Evolutionary conservation across 2,113 vertebrate species (phyloP).

Genomic region (Phalacrocorax aristotelis): DNA sequence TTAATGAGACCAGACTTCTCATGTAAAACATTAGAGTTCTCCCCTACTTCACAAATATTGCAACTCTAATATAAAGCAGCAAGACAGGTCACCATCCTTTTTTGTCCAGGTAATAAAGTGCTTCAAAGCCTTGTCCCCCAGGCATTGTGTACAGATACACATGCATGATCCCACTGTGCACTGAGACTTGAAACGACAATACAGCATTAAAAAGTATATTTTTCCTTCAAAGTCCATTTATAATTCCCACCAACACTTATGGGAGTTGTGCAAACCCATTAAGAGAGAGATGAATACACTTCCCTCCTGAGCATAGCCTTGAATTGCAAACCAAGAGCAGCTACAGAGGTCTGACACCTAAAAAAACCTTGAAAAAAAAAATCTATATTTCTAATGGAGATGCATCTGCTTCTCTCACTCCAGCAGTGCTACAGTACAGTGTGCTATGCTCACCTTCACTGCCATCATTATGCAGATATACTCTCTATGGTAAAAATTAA

Average conservation of each 20-base stretch:
- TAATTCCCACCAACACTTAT: slow-evolving; percentile 25
- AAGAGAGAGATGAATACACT: slow-evolving; percentile 28
- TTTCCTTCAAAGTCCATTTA: slow-evolving; percentile 7
- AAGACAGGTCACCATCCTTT: neutral
- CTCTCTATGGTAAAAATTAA: neutral
- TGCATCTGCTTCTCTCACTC: neutral
- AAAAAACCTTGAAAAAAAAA: neutral
- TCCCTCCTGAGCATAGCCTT: neutral
- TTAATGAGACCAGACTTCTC: neutral
- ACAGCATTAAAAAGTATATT: neutral
- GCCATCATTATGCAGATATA: neutral
- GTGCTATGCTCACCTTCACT: neutral
- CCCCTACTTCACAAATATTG: neutral
- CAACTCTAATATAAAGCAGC: neutral
- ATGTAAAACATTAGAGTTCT: neutral
- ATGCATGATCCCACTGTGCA: neutral
- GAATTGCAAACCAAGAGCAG: slow-evolving; percentile 1
- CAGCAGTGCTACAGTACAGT: neutral
- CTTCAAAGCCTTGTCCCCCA: neutral
- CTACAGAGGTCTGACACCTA: neutral
- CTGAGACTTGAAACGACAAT: neutral
- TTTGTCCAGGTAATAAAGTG: neutral
- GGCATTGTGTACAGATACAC: neutral
- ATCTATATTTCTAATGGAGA: slow-evolving; percentile 17
- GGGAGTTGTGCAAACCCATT: slow-evolving; percentile 31